Base-by-base conservation (phyloP, 2,888 invertebrate genomes). In the Leptinotarsa peninsularis region DNA sequence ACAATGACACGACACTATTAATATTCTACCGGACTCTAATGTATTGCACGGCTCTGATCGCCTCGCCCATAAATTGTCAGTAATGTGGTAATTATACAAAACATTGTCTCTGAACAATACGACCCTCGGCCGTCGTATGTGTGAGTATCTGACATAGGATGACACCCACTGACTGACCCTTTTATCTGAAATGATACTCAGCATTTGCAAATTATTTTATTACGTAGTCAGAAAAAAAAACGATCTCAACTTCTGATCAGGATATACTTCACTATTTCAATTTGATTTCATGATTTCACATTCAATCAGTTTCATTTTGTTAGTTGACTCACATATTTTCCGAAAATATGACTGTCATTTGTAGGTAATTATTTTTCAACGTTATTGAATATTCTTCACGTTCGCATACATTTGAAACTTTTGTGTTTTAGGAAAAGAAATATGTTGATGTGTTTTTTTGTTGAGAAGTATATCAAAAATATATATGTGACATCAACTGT, bases 1-100 rank as follows among this genome's bases (percentile, higher is more conserved):
- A 63, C 63, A 27, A 33, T 17, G 10, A 33, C 63, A 43, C 63
- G 5, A 3, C 63, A 63, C 63, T 63, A 33, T 27, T 10, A 33
- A 33, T 33, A 43, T 63, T 63, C 2, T 1, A 18, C 63, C 33
- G 15, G 63, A 27, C 63, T n/a, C 0, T 43, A 43, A 63, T 63
- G 15, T 63, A 63, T 63, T 17, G 82, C 80, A 81, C 81, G 82
- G 80, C 82, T 78, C 80, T 81, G 81, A 79, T 74, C 75, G 80
- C 79, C 76, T 79, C 69, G 14, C 79, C 79, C 84, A 86, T 86
- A 86, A 86, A 86, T 85, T 83, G 83, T 84, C 83, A 82, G 85
- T 84, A 85, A 86, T 85, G 85, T 82, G 83, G 85, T 85, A 85
- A 86, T 86, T 86, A 86, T 85, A 84, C 84, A 84, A 85, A 85